A percentile compares a stretch with the other conserved stretches of the same genome.
These are phyloP conservation scores for Drosophila obscura DNA, from an alignment of 1,140 invertebrate genomes.

Conservation along the genomic window DNA sequence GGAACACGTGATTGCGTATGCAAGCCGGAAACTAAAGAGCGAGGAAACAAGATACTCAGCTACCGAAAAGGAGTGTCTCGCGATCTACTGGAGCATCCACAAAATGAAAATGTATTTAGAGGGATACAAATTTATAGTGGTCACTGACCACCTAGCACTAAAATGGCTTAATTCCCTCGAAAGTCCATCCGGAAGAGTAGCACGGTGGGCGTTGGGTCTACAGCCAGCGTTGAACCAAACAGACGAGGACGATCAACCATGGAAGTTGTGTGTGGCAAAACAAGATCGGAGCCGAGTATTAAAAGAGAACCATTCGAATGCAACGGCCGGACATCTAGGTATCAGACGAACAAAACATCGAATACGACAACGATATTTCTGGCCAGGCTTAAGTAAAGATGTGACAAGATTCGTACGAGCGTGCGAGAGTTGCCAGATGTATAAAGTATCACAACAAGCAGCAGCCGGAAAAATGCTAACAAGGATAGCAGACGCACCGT, in stretches of 20 bases:
- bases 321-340: neutral
- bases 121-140: neutral
- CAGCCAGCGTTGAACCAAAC: neutral
- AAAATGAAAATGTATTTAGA: neutral
- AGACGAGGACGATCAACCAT: neutral
- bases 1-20: neutral
- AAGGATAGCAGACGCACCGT: neutral
- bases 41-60: neutral
- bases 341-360: too few species aligned
- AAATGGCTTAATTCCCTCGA: constrained; percentile 2
- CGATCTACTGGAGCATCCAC: neutral
- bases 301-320: neutral
- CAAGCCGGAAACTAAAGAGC: neutral
- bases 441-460: neutral
- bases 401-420: neutral
- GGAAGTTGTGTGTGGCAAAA: neutral
- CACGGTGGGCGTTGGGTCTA: neutral
- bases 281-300: neutral
- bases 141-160: neutral
- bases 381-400: neutral
- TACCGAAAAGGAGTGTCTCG: neutral
- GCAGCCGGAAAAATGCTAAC: neutral
- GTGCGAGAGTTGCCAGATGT: neutral
- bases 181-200: neutral
- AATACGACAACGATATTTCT: neutral